Conservation (phyloP, 2,113 vertebrate species). For the Scortum barcoo region DNA sequence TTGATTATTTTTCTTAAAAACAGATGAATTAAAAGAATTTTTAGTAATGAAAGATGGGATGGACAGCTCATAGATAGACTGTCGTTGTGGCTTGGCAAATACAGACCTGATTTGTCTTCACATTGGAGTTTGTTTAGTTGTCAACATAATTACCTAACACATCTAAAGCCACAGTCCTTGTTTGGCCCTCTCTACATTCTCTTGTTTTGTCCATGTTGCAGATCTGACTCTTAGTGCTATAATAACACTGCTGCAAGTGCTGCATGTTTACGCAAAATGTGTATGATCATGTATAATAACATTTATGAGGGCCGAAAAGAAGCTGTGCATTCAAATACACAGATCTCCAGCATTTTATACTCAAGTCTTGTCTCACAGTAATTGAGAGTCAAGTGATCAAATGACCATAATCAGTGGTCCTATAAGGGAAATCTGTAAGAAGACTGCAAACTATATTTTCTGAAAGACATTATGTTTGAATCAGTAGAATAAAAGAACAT, state of each 20-base stretch:
- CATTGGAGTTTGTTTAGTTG: not conserved
- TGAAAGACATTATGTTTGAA: not conserved
- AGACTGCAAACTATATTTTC: not conserved
- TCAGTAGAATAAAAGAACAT: not conserved
- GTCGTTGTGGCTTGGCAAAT: not conserved
- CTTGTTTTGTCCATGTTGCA: constrained; percentile 42
- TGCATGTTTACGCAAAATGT: not conserved
- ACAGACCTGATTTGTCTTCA: not conserved
- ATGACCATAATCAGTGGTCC: not conserved
- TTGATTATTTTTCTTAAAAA: not conserved
- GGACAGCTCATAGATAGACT: not conserved
- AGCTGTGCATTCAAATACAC: not conserved
- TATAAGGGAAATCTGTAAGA: not conserved
- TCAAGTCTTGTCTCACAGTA: not conserved
- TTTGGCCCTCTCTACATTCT: not conserved
- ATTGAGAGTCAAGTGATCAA: not conserved
- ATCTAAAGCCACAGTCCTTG: not conserved
- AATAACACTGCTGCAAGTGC: not conserved
- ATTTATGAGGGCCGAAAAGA: not conserved
- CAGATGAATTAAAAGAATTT: not conserved
- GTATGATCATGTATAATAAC: not conserved
- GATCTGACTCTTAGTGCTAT: constrained; percentile 5
- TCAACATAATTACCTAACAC: constrained; percentile 19
- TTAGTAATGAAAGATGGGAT: not conserved
- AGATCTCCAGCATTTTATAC: not conserved